These are phyloP conservation scores for Octodon degus DNA, from an alignment of 2,113 vertebrate genomes.

Conservation along the genomic window DNA sequence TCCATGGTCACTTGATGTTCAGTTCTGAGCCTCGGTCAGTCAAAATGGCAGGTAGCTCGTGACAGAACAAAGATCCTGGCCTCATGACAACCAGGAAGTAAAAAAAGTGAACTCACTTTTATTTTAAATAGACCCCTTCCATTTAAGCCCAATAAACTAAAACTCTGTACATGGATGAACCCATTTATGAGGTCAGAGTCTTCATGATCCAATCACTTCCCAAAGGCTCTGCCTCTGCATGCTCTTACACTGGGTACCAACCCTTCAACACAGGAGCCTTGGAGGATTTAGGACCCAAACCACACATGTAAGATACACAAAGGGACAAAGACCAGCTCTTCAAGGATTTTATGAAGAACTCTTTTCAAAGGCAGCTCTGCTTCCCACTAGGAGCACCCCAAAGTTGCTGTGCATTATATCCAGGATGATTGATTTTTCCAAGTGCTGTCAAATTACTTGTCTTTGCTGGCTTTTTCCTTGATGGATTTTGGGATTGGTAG, in stretches of 20 bases:
- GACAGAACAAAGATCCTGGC: neutral
- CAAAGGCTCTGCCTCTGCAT: neutral
- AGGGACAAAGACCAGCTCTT: slow-evolving; percentile 22
- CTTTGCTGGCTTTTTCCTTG: neutral
- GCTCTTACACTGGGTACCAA: neutral
- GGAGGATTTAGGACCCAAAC: neutral
- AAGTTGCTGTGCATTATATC: neutral
- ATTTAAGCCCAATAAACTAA: neutral
- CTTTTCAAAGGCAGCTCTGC: neutral
- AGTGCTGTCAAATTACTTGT: neutral
- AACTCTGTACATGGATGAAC: neutral
- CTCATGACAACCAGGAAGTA: neutral
- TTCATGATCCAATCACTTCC: neutral
- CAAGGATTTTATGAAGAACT: neutral
- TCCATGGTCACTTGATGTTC: neutral
- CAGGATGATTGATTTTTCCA: neutral
- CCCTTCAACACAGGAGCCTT: neutral
- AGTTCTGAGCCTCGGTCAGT: neutral
- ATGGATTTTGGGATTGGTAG: neutral
- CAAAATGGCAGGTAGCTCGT: neutral
- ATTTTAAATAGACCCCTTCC: neutral
- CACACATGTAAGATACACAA: neutral
- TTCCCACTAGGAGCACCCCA: neutral
- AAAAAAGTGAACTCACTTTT: neutral
- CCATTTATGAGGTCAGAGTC: neutral